Conservation (phyloP, 1,140 invertebrate genomes). For the Drosophila pectinifera region DNA sequence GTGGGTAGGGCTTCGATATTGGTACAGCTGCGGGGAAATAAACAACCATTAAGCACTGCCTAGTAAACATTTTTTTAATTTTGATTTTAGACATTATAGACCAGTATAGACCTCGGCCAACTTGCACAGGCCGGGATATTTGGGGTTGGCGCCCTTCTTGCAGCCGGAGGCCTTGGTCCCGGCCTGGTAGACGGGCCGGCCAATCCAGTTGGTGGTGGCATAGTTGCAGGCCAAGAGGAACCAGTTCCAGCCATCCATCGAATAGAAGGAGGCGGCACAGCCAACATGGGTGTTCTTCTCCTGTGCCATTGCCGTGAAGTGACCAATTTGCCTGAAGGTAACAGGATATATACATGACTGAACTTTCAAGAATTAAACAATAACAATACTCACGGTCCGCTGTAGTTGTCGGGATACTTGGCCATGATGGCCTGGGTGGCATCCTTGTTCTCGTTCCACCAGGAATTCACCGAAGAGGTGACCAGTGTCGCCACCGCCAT, state of each 20-base stretch:
- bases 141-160: conserved; percentile 28
- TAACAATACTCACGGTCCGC: conserved; percentile 56
- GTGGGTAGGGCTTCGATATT: neutral
- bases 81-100: conserved; percentile 38
- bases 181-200: conserved; percentile 46
- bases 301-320: conserved; percentile 66
- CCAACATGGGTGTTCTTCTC: conserved; percentile 63
- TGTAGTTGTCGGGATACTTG: conserved; percentile 50
- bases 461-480: conserved; percentile 5
- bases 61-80: neutral
- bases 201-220: conserved; percentile 62
- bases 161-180: conserved; percentile 23
- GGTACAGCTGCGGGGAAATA: conserved; percentile 5
- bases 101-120: conserved; percentile 61
- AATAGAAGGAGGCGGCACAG: conserved; percentile 56
- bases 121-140: conserved; percentile 61
- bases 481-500: conserved; percentile 52
- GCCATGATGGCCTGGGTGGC: conserved; percentile 51
- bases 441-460: conserved; percentile 65
- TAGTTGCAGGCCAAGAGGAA: conserved; percentile 67
- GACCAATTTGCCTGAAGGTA: conserved; percentile 51
- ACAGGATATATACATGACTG: too few relatives aligned
- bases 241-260: conserved; percentile 28
- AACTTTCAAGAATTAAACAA: too few relatives aligned
- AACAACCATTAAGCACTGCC: neutral